phyloP scores from a whole-genome alignment of 2,888 invertebrate species.

The Callosobruchus maculatus region DNA sequence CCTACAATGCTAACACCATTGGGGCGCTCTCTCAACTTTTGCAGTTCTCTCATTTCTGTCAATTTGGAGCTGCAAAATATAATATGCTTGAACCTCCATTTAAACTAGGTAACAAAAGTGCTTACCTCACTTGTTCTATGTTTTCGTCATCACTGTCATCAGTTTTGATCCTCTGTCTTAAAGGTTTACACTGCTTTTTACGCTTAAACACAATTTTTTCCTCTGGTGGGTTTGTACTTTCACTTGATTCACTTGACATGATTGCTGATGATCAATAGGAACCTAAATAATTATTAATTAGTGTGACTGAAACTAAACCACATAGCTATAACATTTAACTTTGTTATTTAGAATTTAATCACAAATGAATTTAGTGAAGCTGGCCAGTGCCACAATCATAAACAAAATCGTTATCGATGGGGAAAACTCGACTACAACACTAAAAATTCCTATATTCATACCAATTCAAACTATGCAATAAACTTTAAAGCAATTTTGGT shows the following conservation, averaged over 20 bases:
- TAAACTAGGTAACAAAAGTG: conserved; percentile 1
- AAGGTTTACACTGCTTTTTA: conserved; percentile 51
- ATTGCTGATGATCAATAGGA: background rate
- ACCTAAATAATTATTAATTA: too few species aligned
- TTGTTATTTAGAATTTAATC: too few species aligned
- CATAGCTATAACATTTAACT: too few species aligned
- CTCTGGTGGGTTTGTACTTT: background rate
- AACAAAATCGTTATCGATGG: too few species aligned
- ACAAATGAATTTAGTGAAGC: too few species aligned
- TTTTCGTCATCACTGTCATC: conserved; percentile 46
- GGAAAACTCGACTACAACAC: too few species aligned
- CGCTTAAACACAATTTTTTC: conserved; percentile 46
- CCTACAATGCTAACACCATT: conserved; percentile 82
- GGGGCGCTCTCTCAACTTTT: conserved; percentile 77
- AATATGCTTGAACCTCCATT: background rate
- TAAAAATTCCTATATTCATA: too few species aligned
- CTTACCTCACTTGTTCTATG: conserved; percentile 41
- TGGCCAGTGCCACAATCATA: too few species aligned
- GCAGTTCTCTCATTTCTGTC: conserved; percentile 79
- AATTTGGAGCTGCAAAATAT: conserved; percentile 59
- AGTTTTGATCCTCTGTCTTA: conserved; percentile 53
- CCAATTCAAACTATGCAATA: too few species aligned
- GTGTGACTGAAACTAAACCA: too few species aligned
- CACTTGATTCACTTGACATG: background rate
- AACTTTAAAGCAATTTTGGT: too few species aligned